Evolutionary conservation across 1,140 invertebrate species (phyloP), one percentile per base, ranked within the genome.

Genomic region (Lerema accius): DNA sequence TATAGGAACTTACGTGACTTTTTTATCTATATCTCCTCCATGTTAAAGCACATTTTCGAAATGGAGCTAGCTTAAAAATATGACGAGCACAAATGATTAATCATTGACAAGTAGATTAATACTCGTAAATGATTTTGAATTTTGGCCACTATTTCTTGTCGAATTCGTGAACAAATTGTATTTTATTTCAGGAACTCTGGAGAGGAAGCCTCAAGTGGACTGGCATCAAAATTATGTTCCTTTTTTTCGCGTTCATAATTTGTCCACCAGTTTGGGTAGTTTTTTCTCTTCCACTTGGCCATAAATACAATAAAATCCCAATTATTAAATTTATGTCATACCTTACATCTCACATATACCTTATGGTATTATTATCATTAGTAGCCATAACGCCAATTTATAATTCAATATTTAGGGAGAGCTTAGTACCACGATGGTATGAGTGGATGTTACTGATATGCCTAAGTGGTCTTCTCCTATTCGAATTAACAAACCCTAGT

Each of bases 291-390:
- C 98, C 98, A 7, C 91, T 99, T 68, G 97, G 97, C 14, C 97
- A 98, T 91, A 96, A 96, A 86, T 99, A 98, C 90, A 97, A 98
- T 92, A 98, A 97, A 92, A 95, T 96, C 74, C 99, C 99, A 13
- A 99, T 99, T 70, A 99, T 99, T 78, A 99, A 99, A 91, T 99
- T 99, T 88, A 99, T 99, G 96, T 98, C 98, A 9, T 99, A 99
- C 90, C 93, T 99, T 49, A 99, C 98, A 0, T 99, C 99, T 0
- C 99, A 99, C 91, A 95, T 99, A 69, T 99, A 99, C 89, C 94
- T 99, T 51, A 99, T 99, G 95, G 91, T 98, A 45, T 94, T 99
- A 66, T 94, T 99, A 67, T 94, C 96, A 50, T 92, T 99, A 55
- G 97, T 97, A n/a, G 96, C 95, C 19, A 98, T 99, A 58, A 96